Evolutionary conservation across 2,888 invertebrate genomes (phyloP).

Genomic region (Labia minor): DNA sequence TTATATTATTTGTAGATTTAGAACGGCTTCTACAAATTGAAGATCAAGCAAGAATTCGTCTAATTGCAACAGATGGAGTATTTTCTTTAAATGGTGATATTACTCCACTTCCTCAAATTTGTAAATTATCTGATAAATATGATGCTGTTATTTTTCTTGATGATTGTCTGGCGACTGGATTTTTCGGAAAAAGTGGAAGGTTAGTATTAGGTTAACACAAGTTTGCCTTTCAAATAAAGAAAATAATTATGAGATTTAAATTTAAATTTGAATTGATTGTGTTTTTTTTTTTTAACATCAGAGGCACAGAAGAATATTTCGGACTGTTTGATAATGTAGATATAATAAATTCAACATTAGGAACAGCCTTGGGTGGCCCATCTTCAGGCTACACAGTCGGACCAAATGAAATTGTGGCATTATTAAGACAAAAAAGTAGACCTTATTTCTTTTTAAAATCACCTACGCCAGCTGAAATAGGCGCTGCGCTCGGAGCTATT

Average conservation of each 20-base stretch:
- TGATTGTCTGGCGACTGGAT: slow-evolving; percentile 86
- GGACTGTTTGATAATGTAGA: slow-evolving; percentile 56
- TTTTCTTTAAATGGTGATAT: slow-evolving; percentile 93
- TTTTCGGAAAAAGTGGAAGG: slow-evolving; percentile 79
- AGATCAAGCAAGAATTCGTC: slow-evolving; percentile 52
- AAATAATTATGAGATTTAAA: too few species aligned
- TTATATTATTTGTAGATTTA: slow-evolving; percentile 45
- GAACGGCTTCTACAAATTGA: slow-evolving; percentile 57
- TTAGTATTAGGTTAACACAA: too few species aligned
- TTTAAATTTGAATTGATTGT: background rate
- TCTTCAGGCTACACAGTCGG: slow-evolving; percentile 80
- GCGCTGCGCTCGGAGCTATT: slow-evolving; percentile 61
- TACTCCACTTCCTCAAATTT: slow-evolving; percentile 63
- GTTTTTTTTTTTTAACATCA: too few species aligned
- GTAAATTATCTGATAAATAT: slow-evolving; percentile 65
- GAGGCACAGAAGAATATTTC: slow-evolving; percentile 79
- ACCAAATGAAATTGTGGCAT: slow-evolving; percentile 58
- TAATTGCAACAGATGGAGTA: slow-evolving; percentile 85
- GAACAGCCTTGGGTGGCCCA: slow-evolving; percentile 85
- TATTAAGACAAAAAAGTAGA: slow-evolving; percentile 70
- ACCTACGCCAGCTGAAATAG: slow-evolving; percentile 76
- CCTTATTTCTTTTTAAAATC: slow-evolving; percentile 88
- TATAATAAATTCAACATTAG: slow-evolving; percentile 82
- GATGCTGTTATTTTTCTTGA: slow-evolving; percentile 72
- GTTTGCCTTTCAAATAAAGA: too few species aligned